Evolutionary conservation across 1,140 invertebrate species (phyloP).

Genomic region (Cotesia glomerata): DNA sequence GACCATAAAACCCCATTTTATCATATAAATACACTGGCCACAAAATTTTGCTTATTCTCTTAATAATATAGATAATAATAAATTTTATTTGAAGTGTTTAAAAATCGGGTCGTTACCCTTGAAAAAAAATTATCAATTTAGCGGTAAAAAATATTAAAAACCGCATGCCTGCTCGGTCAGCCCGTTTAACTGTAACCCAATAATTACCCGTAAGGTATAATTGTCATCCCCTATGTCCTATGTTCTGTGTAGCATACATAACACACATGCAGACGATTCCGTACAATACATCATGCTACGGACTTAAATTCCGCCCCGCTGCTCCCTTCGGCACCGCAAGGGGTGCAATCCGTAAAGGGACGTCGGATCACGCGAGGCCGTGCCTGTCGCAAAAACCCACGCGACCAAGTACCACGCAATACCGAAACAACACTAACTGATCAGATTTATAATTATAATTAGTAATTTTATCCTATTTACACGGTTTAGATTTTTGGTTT

Average conservation of each 20-base stretch:
- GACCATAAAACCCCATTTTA: too few relatives aligned
- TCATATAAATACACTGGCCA: too few relatives aligned
- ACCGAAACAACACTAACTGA: slow-evolving; percentile 55
- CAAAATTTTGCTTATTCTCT: too few relatives aligned
- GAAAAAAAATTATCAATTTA: neutral
- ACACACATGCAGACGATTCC: too few relatives aligned
- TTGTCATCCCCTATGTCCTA: slow-evolving; percentile 61
- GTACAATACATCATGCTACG: neutral
- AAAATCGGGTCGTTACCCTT: neutral
- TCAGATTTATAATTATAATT: slow-evolving; percentile 65
- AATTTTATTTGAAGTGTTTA: too few relatives aligned
- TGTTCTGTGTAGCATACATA: neutral
- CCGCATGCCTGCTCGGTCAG: slow-evolving; percentile 19
- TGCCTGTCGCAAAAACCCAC: slow-evolving; percentile 63
- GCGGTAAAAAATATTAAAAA: slow-evolving; percentile 12
- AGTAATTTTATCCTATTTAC: slow-evolving; percentile 55
- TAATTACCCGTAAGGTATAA: slow-evolving; percentile 62
- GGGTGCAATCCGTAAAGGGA: slow-evolving; percentile 31
- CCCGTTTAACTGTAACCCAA: slow-evolving; percentile 56
- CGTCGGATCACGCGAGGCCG: slow-evolving; percentile 61
- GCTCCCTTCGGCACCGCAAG: slow-evolving; percentile 18
- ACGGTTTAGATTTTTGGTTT: neutral
- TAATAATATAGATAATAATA: too few relatives aligned
- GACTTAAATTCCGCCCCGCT: slow-evolving; percentile 7
- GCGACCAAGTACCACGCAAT: slow-evolving; percentile 60